Evolutionary conservation across 2,797 vertebrate genomes (phyloP).

Genomic region (Sparidentex hasta): DNA sequence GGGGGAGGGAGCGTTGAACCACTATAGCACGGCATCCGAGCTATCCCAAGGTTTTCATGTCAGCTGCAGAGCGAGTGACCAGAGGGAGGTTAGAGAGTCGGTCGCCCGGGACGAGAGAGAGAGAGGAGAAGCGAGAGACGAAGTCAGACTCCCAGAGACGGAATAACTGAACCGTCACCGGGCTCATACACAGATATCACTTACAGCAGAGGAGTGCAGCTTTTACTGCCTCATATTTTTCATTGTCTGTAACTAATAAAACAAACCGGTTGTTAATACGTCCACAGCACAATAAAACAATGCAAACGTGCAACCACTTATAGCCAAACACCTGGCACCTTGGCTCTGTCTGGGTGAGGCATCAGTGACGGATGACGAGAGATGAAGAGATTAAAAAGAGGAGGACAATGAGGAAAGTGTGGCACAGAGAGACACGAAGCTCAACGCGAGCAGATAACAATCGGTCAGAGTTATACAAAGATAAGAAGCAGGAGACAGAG

Average conservation of each 20-base stretch:
- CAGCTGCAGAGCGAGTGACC: constrained; percentile 56
- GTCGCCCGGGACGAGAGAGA: background rate
- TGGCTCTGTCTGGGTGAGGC: too few species aligned
- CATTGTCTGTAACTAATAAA: background rate
- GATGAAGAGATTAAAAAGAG: background rate
- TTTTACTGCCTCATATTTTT: background rate
- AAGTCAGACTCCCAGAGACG: background rate
- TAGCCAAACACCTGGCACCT: too few species aligned
- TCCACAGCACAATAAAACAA: background rate
- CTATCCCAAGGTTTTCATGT: constrained; percentile 60
- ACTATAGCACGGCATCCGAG: constrained; percentile 60
- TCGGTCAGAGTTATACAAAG: background rate
- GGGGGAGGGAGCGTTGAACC: constrained; percentile 1
- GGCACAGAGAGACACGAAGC: background rate
- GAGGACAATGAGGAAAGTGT: background rate
- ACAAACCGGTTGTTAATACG: background rate
- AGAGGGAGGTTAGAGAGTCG: background rate
- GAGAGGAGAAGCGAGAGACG: background rate
- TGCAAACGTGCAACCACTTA: too few species aligned
- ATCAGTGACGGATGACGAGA: background rate
- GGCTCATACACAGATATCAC: background rate
- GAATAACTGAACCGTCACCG: background rate
- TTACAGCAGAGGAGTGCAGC: background rate
- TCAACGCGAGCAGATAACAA: background rate
- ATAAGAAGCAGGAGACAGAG: background rate